phyloP scores from a whole-genome alignment of 2,888 invertebrate species.

The Epicampocera succincta region DNA sequence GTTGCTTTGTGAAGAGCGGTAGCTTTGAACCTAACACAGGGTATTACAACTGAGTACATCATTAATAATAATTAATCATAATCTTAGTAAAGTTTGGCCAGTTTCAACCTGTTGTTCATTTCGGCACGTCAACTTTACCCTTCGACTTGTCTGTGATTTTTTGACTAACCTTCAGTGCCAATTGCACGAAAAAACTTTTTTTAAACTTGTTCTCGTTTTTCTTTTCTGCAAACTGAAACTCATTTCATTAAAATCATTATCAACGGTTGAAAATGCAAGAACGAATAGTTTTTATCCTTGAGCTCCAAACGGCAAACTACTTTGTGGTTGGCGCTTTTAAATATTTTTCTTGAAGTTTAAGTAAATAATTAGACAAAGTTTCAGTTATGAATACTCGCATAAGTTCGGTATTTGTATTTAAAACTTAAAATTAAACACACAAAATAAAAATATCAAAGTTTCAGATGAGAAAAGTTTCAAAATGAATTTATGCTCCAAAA shows the following conservation, averaged over 20 bases:
- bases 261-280: neutral
- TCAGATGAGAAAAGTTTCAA: slow-evolving; percentile 60
- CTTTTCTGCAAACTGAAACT: slow-evolving; percentile 31
- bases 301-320: too few relatives aligned
- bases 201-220: neutral
- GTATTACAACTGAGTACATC: too few relatives aligned
- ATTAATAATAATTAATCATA: too few relatives aligned
- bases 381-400: slow-evolving; percentile 49
- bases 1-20: too few relatives aligned
- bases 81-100: too few relatives aligned
- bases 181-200: slow-evolving; percentile 38
- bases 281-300: too few relatives aligned
- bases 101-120: too few relatives aligned
- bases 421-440: slow-evolving; percentile 18
- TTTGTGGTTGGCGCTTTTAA: too few relatives aligned
- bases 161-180: slow-evolving; percentile 6
- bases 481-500: slow-evolving; percentile 41
- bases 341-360: too few relatives aligned
- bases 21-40: too few relatives aligned
- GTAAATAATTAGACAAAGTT: slow-evolving; percentile 13
- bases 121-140: too few relatives aligned
- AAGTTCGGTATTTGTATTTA: slow-evolving; percentile 51
- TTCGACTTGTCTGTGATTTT: too few relatives aligned
- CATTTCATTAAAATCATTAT: slow-evolving; percentile 53
- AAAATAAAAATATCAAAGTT: neutral